Percentiles rank a stretch among this genome's conserved stretches.
These are phyloP conservation scores for Aricia artaxerxes DNA, from an alignment of 2,888 invertebrate species.

Conservation along the genomic window DNA sequence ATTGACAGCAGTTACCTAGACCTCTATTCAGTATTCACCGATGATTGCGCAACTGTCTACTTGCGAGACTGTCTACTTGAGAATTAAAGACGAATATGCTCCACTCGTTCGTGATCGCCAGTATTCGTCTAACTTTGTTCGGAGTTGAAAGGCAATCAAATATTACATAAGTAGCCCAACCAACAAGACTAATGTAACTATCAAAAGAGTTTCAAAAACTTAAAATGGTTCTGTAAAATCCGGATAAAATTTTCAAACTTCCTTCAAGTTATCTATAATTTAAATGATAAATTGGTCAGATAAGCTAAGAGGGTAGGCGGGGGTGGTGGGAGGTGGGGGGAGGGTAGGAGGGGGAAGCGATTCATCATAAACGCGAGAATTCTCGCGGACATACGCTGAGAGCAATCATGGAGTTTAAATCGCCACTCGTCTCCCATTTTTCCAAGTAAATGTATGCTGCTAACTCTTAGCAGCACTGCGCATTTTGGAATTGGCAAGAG, in stretches of 20 bases:
- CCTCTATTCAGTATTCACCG: too few species aligned
- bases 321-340: not conserved
- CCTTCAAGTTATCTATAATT: conserved; percentile 19
- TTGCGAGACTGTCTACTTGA: too few species aligned
- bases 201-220: not conserved
- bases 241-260: not conserved
- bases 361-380: conserved; percentile 2
- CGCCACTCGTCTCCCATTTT: not conserved
- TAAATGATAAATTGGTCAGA: conserved; percentile 14
- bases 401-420: conserved; percentile 9
- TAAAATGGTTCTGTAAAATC: not conserved
- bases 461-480: not conserved
- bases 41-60: too few species aligned
- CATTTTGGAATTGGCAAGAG: too few species aligned
- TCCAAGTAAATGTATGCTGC: not conserved
- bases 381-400: not conserved
- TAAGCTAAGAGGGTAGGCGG: not conserved
- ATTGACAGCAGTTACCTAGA: too few species aligned
- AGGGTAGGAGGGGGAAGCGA: not conserved
- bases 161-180: not conserved
- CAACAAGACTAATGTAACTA: not conserved
- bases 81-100: too few species aligned
- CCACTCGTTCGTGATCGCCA: not conserved
- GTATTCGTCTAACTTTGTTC: not conserved
- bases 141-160: too few species aligned